Conservation (phyloP, 2,113 vertebrate genomes). For the Redunca redunca region DNA sequence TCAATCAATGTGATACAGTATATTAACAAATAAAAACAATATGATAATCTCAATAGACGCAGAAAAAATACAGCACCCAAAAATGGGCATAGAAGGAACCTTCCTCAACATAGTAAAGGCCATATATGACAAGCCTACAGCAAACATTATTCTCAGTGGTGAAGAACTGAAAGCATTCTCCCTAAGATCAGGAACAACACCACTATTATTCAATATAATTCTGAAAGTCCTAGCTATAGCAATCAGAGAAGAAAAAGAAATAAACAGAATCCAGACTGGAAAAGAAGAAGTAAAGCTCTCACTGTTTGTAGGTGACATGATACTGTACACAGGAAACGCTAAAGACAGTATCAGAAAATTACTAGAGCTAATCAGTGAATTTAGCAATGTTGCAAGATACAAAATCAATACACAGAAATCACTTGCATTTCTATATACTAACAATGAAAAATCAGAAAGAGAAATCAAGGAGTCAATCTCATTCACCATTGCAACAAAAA, state of each 20-base stretch:
- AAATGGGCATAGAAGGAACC: not conserved
- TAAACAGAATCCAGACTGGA: not conserved
- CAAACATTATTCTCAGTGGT: not conserved
- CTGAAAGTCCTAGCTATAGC: not conserved
- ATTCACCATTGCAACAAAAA: not conserved
- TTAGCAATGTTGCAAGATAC: not conserved
- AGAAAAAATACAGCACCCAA: not conserved
- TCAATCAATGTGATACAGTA: not conserved
- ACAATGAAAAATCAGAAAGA: not conserved
- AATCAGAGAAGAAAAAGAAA: not conserved
- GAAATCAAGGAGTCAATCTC: not conserved
- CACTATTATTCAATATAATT: not conserved
- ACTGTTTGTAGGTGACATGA: not conserved
- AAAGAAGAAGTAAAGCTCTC: not conserved
- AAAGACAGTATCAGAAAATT: not conserved
- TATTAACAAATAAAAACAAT: not conserved
- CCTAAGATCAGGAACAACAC: not conserved
- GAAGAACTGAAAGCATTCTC: not conserved
- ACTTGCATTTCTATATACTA: not conserved
- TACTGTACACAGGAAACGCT: not conserved
- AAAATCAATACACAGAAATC: not conserved
- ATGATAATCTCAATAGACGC: not conserved
- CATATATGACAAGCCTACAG: not conserved
- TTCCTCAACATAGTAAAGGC: not conserved
- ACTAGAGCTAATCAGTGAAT: not conserved